Conservation (phyloP, 1,140 invertebrate genomes). For the Drosophila kanapiae region DNA sequence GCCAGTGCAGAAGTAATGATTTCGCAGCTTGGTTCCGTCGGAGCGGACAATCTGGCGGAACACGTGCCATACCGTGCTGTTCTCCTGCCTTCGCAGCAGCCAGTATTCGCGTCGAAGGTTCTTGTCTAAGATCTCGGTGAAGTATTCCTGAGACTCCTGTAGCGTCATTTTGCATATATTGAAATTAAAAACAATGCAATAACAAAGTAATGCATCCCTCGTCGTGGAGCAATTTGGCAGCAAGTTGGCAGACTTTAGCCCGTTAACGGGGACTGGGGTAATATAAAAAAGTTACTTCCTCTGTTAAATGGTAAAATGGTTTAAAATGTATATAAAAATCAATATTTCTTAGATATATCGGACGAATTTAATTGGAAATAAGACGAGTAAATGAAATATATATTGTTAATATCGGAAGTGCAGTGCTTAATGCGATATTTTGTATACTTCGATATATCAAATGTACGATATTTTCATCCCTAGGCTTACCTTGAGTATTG, state of each 20-base stretch:
- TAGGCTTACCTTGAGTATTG: no score
- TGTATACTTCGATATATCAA: no score
- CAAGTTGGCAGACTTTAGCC: neutral
- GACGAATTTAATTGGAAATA: no score
- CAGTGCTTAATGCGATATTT: no score
- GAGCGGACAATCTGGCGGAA: slow-evolving; percentile 55
- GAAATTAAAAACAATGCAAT: neutral
- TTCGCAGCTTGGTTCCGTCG: slow-evolving; percentile 55
- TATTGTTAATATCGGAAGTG: no score
- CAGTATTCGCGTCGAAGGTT: slow-evolving; percentile 51
- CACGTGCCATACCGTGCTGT: slow-evolving; percentile 62
- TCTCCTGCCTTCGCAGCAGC: slow-evolving; percentile 41
- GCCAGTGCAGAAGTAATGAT: slow-evolving; percentile 44
- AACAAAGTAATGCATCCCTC: neutral
- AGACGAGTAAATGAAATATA: no score
- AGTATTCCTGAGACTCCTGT: slow-evolving; percentile 40
- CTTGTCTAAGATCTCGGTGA: slow-evolving; percentile 43
- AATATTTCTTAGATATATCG: no score
- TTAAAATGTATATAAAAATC: no score
- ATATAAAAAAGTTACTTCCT: no score
- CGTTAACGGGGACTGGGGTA: neutral
- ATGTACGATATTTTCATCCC: no score
- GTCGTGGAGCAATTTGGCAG: neutral
- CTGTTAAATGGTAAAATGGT: no score
- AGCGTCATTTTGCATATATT: neutral